Evolutionary conservation across 2,797 vertebrate species (phyloP), one percentile per base, ranked within the genome.

Genomic region (Chanos chanos): DNA sequence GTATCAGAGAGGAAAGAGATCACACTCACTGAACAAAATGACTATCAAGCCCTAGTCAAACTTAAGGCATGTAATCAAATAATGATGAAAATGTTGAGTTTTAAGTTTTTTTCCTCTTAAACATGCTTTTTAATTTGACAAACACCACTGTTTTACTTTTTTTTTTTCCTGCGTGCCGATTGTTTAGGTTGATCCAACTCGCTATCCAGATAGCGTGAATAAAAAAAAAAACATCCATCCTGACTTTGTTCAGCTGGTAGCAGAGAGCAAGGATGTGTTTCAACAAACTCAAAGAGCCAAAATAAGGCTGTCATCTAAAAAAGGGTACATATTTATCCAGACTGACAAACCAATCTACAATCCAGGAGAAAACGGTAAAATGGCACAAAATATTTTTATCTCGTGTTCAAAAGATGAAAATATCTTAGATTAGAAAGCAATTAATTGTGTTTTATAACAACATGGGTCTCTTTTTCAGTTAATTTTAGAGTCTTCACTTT

Each of bases 321-420:
- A 67, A 18, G 87, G 87, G 7, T 84, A 85, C 54, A 79, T 89
- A 51, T 88, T 89, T 15, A 81, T 88, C 70, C 87, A 89, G 73
- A 88, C 86, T 1, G 80, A 86, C 58, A 89, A 88, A 22, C 81
- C 86, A 1, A 81, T 89, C 51, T 88, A 88, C 56, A 88, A 81
- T 18, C 87, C 85, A 3, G 77, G 25, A 28, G 81, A 85, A 41
- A 64, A 55, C 33, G 83, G 87, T 89, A 68, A 66, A 21, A 18
- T 13, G 0, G 5, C 13, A n/a, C n/a, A n/a, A n/a, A n/a, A n/a
- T n/a, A n/a, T n/a, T n/a, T n/a, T n/a, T n/a, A n/a, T n/a, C n/a
- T n/a, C n/a, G n/a, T n/a, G n/a, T n/a, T n/a, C n/a, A n/a, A n/a
- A n/a, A n/a, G n/a, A n/a, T n/a, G n/a, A n/a, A n/a, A n/a, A n/a